These are phyloP conservation scores for Poicephalus meyeri DNA, from an alignment of 2,113 vertebrate genomes.

Conservation along the genomic window DNA sequence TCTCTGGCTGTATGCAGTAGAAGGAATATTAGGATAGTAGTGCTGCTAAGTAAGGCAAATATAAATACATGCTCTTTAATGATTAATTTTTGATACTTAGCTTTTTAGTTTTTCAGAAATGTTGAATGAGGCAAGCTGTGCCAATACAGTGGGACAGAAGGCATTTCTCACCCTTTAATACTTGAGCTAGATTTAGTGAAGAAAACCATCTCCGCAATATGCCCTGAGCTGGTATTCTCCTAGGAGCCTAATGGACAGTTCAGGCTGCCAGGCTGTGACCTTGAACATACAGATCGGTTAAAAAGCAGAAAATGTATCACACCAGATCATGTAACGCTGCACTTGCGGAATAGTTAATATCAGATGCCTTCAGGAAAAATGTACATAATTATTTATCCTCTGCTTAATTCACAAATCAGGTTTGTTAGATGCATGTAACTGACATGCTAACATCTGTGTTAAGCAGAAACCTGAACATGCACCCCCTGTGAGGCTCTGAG, in stretches of 20 bases:
- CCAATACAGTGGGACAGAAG: not conserved
- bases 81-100: not conserved
- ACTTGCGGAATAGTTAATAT: not conserved
- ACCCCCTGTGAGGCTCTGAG: not conserved
- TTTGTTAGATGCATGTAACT: not conserved
- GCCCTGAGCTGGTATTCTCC: not conserved
- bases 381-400: not conserved
- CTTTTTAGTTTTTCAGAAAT: not conserved
- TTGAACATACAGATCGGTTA: not conserved
- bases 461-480: not conserved
- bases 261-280: not conserved
- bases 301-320: conserved; percentile 36
- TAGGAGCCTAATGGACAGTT: not conserved
- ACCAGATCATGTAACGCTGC: not conserved
- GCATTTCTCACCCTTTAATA: not conserved
- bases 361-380: not conserved
- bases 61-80: not conserved
- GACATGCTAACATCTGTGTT: not conserved
- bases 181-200: not conserved
- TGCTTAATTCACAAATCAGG: not conserved
- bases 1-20: not conserved
- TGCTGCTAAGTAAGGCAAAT: not conserved
- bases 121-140: not conserved
- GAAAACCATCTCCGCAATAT: not conserved
- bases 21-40: not conserved